Evolutionary conservation across 2,797 vertebrate species (phyloP).

Genomic region (Aselliscus stoliczkanus): DNA sequence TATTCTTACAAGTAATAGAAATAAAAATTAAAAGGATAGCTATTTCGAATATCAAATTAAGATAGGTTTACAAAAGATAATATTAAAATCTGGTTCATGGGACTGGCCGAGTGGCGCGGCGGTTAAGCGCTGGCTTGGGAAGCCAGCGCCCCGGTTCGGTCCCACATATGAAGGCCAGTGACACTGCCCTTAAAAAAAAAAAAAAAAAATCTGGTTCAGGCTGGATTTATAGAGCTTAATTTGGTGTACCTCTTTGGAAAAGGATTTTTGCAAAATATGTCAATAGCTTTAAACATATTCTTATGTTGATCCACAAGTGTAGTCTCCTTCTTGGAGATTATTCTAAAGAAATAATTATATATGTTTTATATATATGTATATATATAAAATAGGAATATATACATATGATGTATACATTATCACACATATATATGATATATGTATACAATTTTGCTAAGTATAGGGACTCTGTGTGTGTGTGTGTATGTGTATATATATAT

Average conservation of each 20-base stretch:
- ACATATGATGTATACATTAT: no score
- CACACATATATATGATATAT: no score
- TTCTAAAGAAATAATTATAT: neutral
- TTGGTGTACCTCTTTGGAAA: constrained; percentile 1
- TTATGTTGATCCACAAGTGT: neutral
- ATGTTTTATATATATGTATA: neutral
- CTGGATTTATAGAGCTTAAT: neutral
- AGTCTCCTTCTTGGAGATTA: neutral
- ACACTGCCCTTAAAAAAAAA: no score
- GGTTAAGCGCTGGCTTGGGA: no score
- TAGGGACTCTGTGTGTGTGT: no score
- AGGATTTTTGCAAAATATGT: neutral
- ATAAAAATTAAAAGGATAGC: neutral
- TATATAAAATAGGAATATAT: neutral
- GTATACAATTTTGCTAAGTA: no score
- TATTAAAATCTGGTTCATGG: neutral
- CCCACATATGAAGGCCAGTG: no score
- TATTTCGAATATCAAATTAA: neutral
- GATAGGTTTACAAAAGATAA: neutral
- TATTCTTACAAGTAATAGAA: neutral
- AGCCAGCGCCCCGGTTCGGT: no score
- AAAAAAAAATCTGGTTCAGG: neutral
- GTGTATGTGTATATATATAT: no score
- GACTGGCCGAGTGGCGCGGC: no score
- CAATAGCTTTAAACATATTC: neutral